A percentile compares a stretch with the other conserved stretches of the same genome.
Evolutionary conservation across 2,113 vertebrate genomes (phyloP).

Genomic region (Tachuris rubrigastra): DNA sequence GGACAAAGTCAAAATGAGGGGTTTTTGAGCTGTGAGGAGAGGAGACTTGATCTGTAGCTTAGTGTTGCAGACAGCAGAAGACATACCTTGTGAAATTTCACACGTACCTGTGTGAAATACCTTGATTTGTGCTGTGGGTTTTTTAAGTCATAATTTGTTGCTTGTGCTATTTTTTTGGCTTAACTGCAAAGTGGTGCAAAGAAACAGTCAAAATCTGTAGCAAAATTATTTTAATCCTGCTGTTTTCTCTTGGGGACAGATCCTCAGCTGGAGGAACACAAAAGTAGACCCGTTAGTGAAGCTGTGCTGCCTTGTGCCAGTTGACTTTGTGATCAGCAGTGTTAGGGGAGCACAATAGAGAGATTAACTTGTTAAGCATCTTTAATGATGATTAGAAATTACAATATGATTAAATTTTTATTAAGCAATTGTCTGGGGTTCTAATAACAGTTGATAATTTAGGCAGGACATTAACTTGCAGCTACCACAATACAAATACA

Average conservation of each 20-base stretch:
- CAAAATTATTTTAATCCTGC: neutral
- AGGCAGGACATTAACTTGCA: constrained; percentile 49
- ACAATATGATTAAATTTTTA: constrained; percentile 69
- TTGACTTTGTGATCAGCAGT: neutral
- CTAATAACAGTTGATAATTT: constrained; percentile 59
- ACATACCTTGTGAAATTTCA: no score
- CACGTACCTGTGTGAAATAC: neutral
- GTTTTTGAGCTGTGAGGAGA: neutral
- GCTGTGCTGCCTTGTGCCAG: neutral
- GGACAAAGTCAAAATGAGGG: neutral
- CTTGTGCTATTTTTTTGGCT: neutral
- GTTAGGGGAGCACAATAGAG: constrained; percentile 31
- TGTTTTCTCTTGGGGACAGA: neutral
- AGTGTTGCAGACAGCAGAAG: neutral
- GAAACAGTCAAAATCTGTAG: neutral
- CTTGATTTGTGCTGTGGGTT: neutral
- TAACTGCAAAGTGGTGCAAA: neutral
- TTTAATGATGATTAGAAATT: constrained; percentile 66
- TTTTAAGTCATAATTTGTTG: neutral
- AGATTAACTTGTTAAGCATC: constrained; percentile 62
- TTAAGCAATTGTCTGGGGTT: constrained; percentile 67
- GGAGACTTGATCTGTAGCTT: rapidly evolving
- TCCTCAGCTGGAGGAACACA: neutral
- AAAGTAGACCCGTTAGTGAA: neutral
- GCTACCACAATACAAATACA: constrained; percentile 49